phyloP scores from a whole-genome alignment of 2,113 vertebrate species.

The Thymallus thymallus region DNA sequence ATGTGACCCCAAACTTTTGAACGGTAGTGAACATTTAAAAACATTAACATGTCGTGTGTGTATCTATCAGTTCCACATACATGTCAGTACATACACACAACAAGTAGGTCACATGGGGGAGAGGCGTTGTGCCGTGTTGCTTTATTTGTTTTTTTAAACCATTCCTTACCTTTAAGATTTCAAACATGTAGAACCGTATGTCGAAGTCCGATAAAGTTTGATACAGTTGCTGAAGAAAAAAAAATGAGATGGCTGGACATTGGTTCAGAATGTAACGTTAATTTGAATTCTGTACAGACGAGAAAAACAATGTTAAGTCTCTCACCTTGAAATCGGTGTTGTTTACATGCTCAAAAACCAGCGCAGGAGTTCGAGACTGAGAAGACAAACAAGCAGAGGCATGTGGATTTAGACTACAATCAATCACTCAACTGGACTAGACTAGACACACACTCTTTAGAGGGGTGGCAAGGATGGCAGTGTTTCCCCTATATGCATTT shows the following conservation, averaged over 20 bases:
- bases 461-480: no score
- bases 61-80: no score
- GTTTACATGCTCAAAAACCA: slow-evolving; percentile 88
- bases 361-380: slow-evolving; percentile 84
- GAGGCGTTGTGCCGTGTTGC: no score
- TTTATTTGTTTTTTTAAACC: no score
- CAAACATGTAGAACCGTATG: slow-evolving; percentile 90
- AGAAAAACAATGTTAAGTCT: neutral
- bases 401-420: no score
- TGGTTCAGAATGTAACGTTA: neutral
- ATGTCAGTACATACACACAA: no score
- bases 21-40: no score
- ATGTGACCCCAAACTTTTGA: no score
- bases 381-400: neutral
- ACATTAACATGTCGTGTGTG: no score
- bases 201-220: slow-evolving; percentile 86
- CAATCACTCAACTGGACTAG: neutral
- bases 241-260: neutral
- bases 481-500: no score
- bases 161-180: slow-evolving; percentile 81
- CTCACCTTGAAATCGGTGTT: slow-evolving; percentile 88
- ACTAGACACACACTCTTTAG: no score
- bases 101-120: no score
- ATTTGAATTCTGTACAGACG: neutral
- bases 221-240: slow-evolving; percentile 79